Base-by-base conservation (phyloP, 2,113 vertebrate genomes). In the Apteryx owenii region DNA sequence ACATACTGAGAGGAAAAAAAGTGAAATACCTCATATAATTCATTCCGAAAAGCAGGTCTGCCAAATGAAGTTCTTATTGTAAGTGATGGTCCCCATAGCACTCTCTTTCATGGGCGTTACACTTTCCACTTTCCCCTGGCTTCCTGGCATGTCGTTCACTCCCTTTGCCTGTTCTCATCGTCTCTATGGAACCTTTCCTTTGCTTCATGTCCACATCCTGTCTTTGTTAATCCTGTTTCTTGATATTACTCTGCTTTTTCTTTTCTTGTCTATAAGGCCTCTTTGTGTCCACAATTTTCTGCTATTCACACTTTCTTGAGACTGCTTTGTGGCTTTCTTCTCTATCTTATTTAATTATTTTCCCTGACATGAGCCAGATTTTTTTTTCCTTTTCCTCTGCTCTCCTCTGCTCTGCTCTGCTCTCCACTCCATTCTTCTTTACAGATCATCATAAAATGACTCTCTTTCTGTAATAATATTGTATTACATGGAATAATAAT, bases 201-300 rank as follows among this genome's bases (percentile, higher is more conserved):
- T 94, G 89, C 53, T 76, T 85, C 70, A 80, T 88, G 53, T 85
- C 31, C 10, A 85, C 70, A 73, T 69, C 19, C 13, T 71, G 12
- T 38, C 65, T 46, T 81, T 42, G 75, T 93, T 89, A 26, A 66
- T n/a, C 6, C 22, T 81, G 15, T 79, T 89, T 84, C 64, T 87
- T 87, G 33, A 10, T 92, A 50, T 77, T 84, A 56, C 8, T 81
- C 7, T 44, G 64, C 29, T 88, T 81, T 87, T 90, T 10, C 33
- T 93, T 94, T 83, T 70, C 69, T 88, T 82, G 17, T 83, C 50
- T 62, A 9, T 75, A 81, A 75, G 80, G 60, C 9, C 10, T 66
- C 88, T 88, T 62, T 81, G 13, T 46, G 8, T 60, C 54, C 62
- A 53, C 54, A 88, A 50, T 93, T 92, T 92, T 90, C 76, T 92